phyloP scores from a whole-genome alignment of 2,888 invertebrate genomes.

The Melanostoma mellinum region DNA sequence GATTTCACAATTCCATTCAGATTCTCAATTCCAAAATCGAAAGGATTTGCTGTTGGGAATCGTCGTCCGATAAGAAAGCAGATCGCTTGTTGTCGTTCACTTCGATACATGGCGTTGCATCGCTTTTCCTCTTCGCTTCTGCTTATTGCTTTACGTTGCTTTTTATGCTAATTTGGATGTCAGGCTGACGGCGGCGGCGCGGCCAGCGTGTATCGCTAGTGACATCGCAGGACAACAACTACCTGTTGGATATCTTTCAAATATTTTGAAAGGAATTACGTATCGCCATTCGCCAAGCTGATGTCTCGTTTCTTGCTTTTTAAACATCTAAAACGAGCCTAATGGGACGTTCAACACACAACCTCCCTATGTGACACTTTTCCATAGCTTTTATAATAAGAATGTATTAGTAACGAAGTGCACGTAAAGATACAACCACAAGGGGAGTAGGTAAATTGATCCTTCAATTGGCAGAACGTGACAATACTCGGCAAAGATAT shows the following conservation, averaged over 20 bases:
- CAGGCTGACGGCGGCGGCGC: constrained; percentile 16
- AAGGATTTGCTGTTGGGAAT: constrained; percentile 53
- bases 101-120: constrained; percentile 30
- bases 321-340: constrained; percentile 56
- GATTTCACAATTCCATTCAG: constrained; percentile 62
- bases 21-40: constrained; percentile 56
- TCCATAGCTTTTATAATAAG: constrained; percentile 43
- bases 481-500: constrained; percentile 66
- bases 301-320: constrained; percentile 50
- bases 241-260: constrained; percentile 68
- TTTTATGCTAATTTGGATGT: constrained; percentile 71
- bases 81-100: constrained; percentile 48
- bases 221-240: constrained; percentile 64
- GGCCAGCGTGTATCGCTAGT: constrained; percentile 56
- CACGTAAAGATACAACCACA: neutral
- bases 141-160: constrained; percentile 26
- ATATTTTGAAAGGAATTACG: constrained; percentile 67
- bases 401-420: constrained; percentile 17
- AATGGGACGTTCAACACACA: constrained; percentile 58
- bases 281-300: constrained; percentile 27
- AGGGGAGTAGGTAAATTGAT: constrained; percentile 58
- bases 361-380: constrained; percentile 52
- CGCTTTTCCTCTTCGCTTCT: constrained; percentile 2
- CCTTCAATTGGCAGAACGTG: constrained; percentile 72
- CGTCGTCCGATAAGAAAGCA: constrained; percentile 11